A percentile compares a stretch with the other conserved stretches of the same genome.
These are phyloP conservation scores for Mus spretus DNA, from an alignment of 2,797 vertebrate species.

Conservation along the genomic window DNA sequence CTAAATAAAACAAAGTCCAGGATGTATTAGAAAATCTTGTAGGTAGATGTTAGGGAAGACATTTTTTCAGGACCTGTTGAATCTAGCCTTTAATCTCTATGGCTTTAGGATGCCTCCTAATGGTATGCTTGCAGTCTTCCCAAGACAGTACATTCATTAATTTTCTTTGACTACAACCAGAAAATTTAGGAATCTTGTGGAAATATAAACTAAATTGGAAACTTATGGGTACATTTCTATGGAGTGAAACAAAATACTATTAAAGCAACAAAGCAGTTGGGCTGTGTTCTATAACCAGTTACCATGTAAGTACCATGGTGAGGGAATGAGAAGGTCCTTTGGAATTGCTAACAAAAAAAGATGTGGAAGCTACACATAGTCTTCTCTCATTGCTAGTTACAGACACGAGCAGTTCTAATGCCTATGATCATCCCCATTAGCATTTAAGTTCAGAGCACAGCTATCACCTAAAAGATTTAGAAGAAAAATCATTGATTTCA, in stretches of 20 bases:
- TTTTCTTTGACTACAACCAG: background rate
- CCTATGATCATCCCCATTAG: background rate
- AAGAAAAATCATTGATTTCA: conserved; percentile 64
- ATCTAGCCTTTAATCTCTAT: background rate
- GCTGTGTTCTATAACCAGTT: background rate
- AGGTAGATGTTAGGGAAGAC: background rate
- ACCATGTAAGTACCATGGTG: background rate
- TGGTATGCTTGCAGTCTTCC: background rate
- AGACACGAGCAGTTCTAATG: background rate
- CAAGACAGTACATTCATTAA: background rate
- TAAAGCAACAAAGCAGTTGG: background rate
- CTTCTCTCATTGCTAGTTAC: background rate
- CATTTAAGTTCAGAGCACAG: background rate
- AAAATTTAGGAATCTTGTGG: background rate
- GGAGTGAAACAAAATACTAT: background rate
- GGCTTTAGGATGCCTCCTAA: background rate
- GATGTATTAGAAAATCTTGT: background rate
- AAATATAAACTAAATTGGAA: background rate
- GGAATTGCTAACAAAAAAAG: background rate
- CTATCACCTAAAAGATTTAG: conserved; percentile 1
- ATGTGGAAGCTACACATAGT: background rate
- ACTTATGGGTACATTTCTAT: background rate
- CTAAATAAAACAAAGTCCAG: conserved; percentile 2
- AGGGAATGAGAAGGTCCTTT: background rate
- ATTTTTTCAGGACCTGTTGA: background rate